Base-by-base conservation (phyloP, 2,113 vertebrate species). In the Colinus virginianus region DNA sequence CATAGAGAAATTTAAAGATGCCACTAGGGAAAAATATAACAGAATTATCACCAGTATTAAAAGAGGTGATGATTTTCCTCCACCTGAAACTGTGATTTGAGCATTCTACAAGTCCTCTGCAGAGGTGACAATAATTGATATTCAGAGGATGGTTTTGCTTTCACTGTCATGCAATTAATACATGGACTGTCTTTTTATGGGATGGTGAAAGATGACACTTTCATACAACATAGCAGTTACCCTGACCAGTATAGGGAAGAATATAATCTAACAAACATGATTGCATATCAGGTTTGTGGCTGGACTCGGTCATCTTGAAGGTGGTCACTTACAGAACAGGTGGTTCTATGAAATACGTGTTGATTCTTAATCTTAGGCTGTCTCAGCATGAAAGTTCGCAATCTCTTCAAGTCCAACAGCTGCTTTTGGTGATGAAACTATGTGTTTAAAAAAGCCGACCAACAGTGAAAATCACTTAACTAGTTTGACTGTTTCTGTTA, bases 171-270 rank as follows among this genome's bases (percentile, higher is more conserved):
- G 66, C 38, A 45, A 40, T 45, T 75, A 71, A 90, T 36, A 38
- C 58, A 84, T 1, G 2, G 64, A 1, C 42, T 38, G 66, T 18
- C 8, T 81, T 94, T 63, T 51, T 21, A 71, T 21, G 38, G 56
- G 42, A 45, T 0, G 4, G 34, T 23, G 48, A 43, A 74, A 71
- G 51, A 28, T 68, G 70, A 28, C 6, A 10, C 20, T 71, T 43
- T 21, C 26, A 6, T 7, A 3, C 25, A 34, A 13, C 21, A 5
- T 5, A 23, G 43, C 38, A 3, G 1, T 48, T 36, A n/a, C 26
- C 6, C 28, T 8, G 26, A 63, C 6, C 58, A 71, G 25, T 13
- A 2, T 19, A 30, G 25, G 20, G 17, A 56, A 78, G 56, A 81
- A 75, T 34, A 64, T 26, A 32, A 28, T 15, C 12, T 51, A 56